Evolutionary conservation across 2,888 invertebrate species (phyloP).

Genomic region (Tinea pellionella): DNA sequence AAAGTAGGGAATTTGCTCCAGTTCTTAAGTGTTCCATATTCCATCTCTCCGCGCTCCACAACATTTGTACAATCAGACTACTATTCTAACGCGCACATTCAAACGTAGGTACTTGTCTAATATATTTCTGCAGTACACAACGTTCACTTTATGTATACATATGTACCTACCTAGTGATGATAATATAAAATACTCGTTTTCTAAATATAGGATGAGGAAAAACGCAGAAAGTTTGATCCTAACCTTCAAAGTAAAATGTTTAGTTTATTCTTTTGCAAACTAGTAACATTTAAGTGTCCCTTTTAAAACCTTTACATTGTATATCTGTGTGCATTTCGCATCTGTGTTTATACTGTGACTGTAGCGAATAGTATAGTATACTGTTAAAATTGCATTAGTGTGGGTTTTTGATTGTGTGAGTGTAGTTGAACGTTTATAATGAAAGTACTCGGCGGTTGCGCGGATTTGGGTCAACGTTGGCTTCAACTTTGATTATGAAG

Average conservation of each 20-base stretch:
- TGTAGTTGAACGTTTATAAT: conserved; percentile 55
- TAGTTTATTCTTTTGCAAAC: neutral
- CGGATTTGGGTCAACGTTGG: conserved; percentile 61
- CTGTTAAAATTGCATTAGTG: neutral
- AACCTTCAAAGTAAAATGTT: conserved; percentile 5
- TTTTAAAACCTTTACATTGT: neutral
- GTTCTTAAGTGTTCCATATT: conserved; percentile 53
- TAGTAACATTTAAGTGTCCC: conserved; percentile 7
- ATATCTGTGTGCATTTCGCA: neutral
- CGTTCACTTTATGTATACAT: neutral
- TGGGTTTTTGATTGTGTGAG: conserved; percentile 4
- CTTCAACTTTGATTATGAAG: conserved; percentile 65
- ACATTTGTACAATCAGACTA: conserved; percentile 48
- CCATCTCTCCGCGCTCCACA: conserved; percentile 59
- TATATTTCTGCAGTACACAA: neutral
- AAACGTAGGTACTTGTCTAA: conserved; percentile 14
- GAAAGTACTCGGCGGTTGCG: conserved; percentile 65
- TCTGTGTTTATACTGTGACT: neutral
- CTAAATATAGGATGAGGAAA: conserved; percentile 9
- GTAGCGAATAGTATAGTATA: neutral
- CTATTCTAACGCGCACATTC: conserved; percentile 36
- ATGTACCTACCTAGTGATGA: neutral
- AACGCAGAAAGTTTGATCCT: neutral
- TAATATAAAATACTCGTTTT: conserved; percentile 6
- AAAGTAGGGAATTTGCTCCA: conserved; percentile 45